A percentile compares a stretch with the other conserved stretches of the same genome.
These are phyloP conservation scores for Acheta domesticus DNA, from an alignment of 2,888 invertebrate genomes.

Conservation along the genomic window DNA sequence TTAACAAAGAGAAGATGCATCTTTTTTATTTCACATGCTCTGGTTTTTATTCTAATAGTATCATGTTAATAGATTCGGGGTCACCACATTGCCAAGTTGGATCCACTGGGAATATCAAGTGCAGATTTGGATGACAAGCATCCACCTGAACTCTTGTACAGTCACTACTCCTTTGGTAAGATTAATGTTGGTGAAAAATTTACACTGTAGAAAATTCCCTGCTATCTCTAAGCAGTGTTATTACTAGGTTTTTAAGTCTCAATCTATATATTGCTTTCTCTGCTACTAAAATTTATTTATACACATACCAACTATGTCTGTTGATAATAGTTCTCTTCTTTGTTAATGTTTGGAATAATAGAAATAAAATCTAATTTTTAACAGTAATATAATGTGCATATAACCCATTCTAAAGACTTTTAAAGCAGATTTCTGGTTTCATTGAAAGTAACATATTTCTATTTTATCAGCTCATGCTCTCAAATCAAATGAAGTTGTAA, in stretches of 20 bases:
- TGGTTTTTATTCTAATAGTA: not conserved
- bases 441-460: no score
- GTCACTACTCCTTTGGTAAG: slow-evolving; percentile 95
- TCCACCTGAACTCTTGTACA: slow-evolving; percentile 90
- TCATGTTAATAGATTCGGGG: slow-evolving; percentile 80
- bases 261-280: not conserved
- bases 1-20: no score
- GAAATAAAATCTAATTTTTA: no score
- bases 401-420: no score
- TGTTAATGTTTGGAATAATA: no score
- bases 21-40: no score
- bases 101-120: slow-evolving; percentile 94
- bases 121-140: slow-evolving; percentile 81
- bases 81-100: slow-evolving; percentile 96
- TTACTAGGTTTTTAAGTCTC: not conserved
- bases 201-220: not conserved
- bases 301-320: not conserved
- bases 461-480: no score
- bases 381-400: no score
- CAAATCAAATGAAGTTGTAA: no score
- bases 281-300: no score
- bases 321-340: no score
- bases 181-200: slow-evolving; percentile 40
- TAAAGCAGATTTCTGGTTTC: no score
- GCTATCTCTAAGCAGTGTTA: not conserved